Evolutionary conservation across 2,113 vertebrate genomes (phyloP).

Genomic region (Alligator mississippiensis): DNA sequence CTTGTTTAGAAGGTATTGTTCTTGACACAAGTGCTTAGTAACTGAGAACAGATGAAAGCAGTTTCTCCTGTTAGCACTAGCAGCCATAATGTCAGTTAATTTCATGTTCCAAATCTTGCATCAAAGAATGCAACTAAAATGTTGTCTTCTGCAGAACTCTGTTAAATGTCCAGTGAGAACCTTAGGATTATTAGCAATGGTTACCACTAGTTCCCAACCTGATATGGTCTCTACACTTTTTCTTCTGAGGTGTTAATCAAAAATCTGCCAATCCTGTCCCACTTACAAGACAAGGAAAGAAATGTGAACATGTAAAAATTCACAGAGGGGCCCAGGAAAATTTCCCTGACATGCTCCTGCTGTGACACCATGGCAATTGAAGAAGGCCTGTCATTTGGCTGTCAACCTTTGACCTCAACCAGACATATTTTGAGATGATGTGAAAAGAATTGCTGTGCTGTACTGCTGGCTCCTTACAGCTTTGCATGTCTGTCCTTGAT

Average conservation of each 20-base stretch:
- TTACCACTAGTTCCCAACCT: constrained; percentile 61
- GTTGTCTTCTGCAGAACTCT: constrained; percentile 48
- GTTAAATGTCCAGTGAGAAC: constrained; percentile 68
- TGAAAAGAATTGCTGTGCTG: constrained; percentile 79
- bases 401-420: constrained; percentile 89
- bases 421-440: constrained; percentile 83
- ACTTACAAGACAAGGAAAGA: constrained; percentile 78
- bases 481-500: constrained; percentile 85
- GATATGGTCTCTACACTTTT: constrained; percentile 60
- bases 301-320: constrained; percentile 83
- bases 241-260: constrained; percentile 81
- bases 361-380: constrained; percentile 86
- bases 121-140: constrained; percentile 62
- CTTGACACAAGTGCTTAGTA: background rate
- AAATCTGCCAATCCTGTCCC: constrained; percentile 80
- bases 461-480: constrained; percentile 76
- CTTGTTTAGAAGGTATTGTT: constrained; percentile 22
- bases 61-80: constrained; percentile 3
- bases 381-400: constrained; percentile 91
- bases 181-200: constrained; percentile 68
- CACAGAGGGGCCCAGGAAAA: constrained; percentile 80
- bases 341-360: constrained; percentile 86
- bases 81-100: constrained; percentile 54
- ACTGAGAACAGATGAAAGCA: background rate
- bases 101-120: constrained; percentile 33